Base-by-base conservation (phyloP, 2,797 vertebrate genomes). In the Halcyon smyrnensis region DNA sequence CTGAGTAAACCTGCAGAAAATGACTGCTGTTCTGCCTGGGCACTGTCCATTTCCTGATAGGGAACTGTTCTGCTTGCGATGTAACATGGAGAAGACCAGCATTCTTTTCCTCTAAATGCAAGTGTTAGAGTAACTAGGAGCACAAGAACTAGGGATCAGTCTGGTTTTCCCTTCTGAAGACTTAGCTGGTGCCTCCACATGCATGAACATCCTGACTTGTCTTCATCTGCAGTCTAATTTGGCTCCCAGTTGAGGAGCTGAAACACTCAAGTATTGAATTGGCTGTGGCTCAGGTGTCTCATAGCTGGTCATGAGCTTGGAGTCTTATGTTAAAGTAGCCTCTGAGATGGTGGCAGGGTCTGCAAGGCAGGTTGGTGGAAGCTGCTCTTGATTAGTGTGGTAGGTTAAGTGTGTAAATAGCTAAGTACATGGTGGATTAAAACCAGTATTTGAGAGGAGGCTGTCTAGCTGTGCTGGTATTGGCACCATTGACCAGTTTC, bases 191-290 rank as follows among this genome's bases (percentile, higher is more conserved):
- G 17, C 45, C 36, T 53, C 32, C 16, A 9, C 4, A 6, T 24
- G 9, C 0, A 0, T 21, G 20, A 68, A 14, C 4, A 3, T 34
- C 3, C 20, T 21, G 34, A 11, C 12, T 41, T 19, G 30, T 43
- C 34, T 71, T 69, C 13, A 4, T 50, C 27, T 64, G n/a, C 17
- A 17, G 4, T 27, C 5, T 67, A 1, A 13, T 59, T 37, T 62
- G 46, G 10, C 30, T 87, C 18, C 34, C 15, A 23, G 15, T 11
- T 67, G 67, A 36, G 50, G 24, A 23, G 15, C 50, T 17, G 12
- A 20, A 62, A 5, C 4, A 1, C 18, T 53, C 3, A 5, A 3
- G 9, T n/a, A 11, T 8, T 20, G 28, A 17, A 11, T 7, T 20
- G 28, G 19, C 60, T 54, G 6, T 27, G 27, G 56, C 23, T 85